A percentile compares a stretch with the other conserved stretches of the same genome.
These are phyloP conservation scores for Cryptoblepharus egeriae DNA, from an alignment of 2,797 vertebrate genomes.

Conservation along the genomic window DNA sequence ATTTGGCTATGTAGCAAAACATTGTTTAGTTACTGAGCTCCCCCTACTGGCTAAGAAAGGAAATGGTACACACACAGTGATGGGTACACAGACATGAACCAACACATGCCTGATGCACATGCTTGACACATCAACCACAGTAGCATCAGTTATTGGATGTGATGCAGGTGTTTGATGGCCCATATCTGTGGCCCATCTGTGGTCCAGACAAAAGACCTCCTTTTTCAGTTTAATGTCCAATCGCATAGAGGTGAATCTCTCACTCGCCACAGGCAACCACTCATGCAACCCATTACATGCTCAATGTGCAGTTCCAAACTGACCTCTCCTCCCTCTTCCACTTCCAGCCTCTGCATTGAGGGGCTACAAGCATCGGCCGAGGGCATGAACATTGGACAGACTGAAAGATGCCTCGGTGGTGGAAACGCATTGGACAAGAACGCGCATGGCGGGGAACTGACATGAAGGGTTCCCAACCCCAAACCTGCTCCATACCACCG, in stretches of 20 bases:
- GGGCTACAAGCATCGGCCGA: constrained; percentile 38
- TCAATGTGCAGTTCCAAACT: neutral
- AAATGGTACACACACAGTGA: neutral
- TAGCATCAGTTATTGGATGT: no score
- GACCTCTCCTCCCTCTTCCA: accelerated
- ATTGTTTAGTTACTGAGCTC: constrained; percentile 2
- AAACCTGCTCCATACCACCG: neutral
- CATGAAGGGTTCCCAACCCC: neutral
- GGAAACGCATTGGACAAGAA: constrained; percentile 17
- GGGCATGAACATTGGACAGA: neutral
- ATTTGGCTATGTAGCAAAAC: no score
- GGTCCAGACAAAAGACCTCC: neutral
- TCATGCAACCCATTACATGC: neutral
- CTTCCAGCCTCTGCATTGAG: constrained; percentile 51
- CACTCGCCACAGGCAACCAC: neutral
- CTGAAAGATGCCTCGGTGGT: neutral
- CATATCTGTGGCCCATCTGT: no score
- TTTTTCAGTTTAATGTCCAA: neutral
- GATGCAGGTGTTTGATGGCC: no score
- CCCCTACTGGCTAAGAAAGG: constrained; percentile 39
- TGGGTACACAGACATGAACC: neutral
- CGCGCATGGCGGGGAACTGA: neutral
- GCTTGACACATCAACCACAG: no score
- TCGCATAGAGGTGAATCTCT: neutral
- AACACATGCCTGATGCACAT: no score